These are phyloP conservation scores for Pedionomus torquatus DNA, from an alignment of 2,113 vertebrate species.

Conservation along the genomic window DNA sequence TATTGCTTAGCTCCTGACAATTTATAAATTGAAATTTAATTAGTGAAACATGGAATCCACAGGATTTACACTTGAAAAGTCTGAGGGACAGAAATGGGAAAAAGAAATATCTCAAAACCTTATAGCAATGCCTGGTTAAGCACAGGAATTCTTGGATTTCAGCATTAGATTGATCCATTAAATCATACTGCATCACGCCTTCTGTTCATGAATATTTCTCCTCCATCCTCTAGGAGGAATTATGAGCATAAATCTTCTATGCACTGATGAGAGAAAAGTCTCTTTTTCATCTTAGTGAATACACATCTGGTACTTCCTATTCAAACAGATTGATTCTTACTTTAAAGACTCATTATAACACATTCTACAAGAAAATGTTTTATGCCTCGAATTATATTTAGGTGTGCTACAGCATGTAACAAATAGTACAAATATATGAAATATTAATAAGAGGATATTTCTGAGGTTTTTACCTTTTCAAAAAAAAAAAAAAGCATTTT, in stretches of 20 bases:
- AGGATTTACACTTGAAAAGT: neutral
- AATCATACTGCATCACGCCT: neutral
- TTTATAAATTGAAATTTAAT: neutral
- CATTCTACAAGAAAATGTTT: neutral
- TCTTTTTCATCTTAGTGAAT: constrained; percentile 29
- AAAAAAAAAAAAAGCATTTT: neutral
- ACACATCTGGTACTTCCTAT: constrained; percentile 26
- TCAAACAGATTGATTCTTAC: constrained; percentile 24
- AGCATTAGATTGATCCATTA: neutral
- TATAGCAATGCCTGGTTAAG: neutral
- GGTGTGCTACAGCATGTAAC: neutral
- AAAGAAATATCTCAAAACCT: neutral
- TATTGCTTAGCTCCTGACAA: neutral
- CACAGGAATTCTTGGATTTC: neutral
- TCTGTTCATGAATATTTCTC: constrained; percentile 42
- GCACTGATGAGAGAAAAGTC: neutral
- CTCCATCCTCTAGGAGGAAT: neutral
- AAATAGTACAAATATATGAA: neutral
- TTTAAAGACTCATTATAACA: constrained; percentile 23
- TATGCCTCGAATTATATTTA: neutral
- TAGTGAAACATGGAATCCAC: neutral
- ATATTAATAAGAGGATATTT: neutral
- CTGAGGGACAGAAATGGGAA: neutral
- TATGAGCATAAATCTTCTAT: constrained; percentile 29
- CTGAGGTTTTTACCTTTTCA: neutral